A percentile compares a stretch with the other conserved stretches of the same genome.
Evolutionary conservation across 1,140 invertebrate genomes (phyloP).

Genomic region (Sminthurides bifidus): DNA sequence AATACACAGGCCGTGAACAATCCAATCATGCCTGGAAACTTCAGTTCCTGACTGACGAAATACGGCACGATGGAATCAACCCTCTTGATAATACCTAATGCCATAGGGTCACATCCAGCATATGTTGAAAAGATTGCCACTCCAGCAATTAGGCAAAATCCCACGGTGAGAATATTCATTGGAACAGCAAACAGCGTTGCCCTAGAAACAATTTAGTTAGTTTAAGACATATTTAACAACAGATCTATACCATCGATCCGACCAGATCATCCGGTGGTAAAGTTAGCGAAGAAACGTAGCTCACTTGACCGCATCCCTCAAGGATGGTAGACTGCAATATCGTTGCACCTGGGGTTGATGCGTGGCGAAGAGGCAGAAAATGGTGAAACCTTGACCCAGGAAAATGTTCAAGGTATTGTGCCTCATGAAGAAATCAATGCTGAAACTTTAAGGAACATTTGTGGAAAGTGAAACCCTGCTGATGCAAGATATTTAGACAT

Average conservation of each 20-base stretch:
- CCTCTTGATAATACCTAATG: slow-evolving; percentile 28
- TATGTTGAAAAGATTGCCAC: slow-evolving; percentile 32
- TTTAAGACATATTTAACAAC: slow-evolving; percentile 9
- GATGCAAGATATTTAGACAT: neutral
- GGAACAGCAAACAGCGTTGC: slow-evolving; percentile 26
- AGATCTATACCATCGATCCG: too few relatives aligned
- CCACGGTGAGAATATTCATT: slow-evolving; percentile 18
- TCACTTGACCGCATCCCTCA: slow-evolving; percentile 9
- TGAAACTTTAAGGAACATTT: neutral
- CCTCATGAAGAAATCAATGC: slow-evolving; percentile 11
- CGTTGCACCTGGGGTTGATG: slow-evolving; percentile 21
- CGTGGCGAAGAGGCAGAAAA: slow-evolving; percentile 1
- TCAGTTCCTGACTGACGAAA: slow-evolving; percentile 33
- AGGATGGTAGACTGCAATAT: slow-evolving; percentile 17
- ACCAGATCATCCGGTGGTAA: too few relatives aligned
- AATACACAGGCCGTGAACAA: slow-evolving; percentile 35
- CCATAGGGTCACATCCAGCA: slow-evolving; percentile 33
- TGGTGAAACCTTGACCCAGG: slow-evolving; percentile 10
- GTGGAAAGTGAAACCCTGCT: neutral
- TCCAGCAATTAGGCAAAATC: slow-evolving; percentile 27
- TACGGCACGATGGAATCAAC: slow-evolving; percentile 35
- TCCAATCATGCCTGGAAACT: slow-evolving; percentile 34
- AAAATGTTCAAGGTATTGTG: slow-evolving; percentile 17
- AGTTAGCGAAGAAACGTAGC: too few relatives aligned
- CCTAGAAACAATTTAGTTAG: slow-evolving; percentile 22